These are phyloP conservation scores for Plagodis dolabraria DNA, from an alignment of 2,888 invertebrate species.

Conservation along the genomic window DNA sequence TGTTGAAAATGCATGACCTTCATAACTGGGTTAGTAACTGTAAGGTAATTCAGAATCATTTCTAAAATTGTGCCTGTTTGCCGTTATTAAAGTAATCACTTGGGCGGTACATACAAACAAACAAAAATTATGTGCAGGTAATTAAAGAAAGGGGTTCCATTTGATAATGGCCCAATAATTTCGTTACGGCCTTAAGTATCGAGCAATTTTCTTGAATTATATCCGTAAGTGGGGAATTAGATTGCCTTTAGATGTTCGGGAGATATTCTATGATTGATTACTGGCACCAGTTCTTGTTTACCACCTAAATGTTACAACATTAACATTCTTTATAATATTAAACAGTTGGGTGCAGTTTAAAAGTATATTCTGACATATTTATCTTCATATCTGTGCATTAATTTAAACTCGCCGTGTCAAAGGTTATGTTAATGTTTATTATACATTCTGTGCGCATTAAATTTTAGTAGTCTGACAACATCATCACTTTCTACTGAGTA, in stretches of 20 bases:
- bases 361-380: slow-evolving; percentile 11
- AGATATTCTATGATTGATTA: slow-evolving; percentile 69
- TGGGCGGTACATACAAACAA: slow-evolving; percentile 72
- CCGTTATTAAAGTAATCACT: slow-evolving; percentile 75
- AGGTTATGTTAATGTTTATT: slow-evolving; percentile 30
- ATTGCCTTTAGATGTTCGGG: slow-evolving; percentile 63
- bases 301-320: slow-evolving; percentile 18
- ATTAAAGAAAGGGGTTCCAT: slow-evolving; percentile 82
- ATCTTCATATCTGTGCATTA: slow-evolving; percentile 22
- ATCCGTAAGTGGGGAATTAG: slow-evolving; percentile 65
- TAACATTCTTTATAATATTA: slow-evolving; percentile 21
- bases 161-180: slow-evolving; percentile 80
- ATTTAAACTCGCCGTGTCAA: slow-evolving; percentile 27
- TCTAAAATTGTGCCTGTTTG: slow-evolving; percentile 65
- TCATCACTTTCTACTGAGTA: slow-evolving; percentile 34
- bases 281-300: slow-evolving; percentile 40
- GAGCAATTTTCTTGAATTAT: slow-evolving; percentile 79
- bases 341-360: slow-evolving; percentile 17
- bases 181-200: slow-evolving; percentile 58
- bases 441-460: slow-evolving; percentile 29
- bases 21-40: slow-evolving; percentile 45
- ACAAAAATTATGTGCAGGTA: slow-evolving; percentile 78
- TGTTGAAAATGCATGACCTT: not conserved
- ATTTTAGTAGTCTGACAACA: slow-evolving; percentile 25
- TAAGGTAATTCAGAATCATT: slow-evolving; percentile 46